A percentile compares a stretch with the other conserved stretches of the same genome.
phyloP scores from a whole-genome alignment of 2,113 vertebrate species.

The Pygathrix nemaeus region DNA sequence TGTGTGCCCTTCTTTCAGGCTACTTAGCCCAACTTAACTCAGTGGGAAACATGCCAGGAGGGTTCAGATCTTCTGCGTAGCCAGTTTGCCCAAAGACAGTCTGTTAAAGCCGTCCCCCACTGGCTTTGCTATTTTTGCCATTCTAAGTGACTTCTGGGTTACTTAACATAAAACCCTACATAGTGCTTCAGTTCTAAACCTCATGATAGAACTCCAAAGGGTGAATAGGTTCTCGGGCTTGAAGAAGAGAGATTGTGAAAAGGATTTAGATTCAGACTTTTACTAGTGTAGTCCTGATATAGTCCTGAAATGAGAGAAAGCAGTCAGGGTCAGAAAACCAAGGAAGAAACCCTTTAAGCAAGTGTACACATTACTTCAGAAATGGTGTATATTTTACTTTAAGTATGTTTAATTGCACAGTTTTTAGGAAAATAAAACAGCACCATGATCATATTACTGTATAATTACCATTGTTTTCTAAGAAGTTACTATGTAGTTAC shows the following conservation, averaged over 20 bases:
- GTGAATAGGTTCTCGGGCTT: neutral
- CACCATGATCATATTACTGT: neutral
- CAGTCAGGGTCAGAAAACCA: neutral
- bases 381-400: slow-evolving; percentile 19
- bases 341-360: neutral
- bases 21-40: neutral
- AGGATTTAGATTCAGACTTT: slow-evolving; percentile 25
- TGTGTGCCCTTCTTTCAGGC: slow-evolving; percentile 29
- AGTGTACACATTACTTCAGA: neutral
- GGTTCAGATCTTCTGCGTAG: neutral
- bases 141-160: slow-evolving; percentile 16
- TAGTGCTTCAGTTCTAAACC: slow-evolving; percentile 34
- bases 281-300: neutral
- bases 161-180: slow-evolving; percentile 41
- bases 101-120: neutral
- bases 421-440: slow-evolving; percentile 54
- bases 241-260: neutral
- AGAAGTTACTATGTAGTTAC: slow-evolving; percentile 58
- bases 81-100: neutral
- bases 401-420: slow-evolving; percentile 47
- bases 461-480: slow-evolving; percentile 56
- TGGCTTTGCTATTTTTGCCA: slow-evolving; percentile 39
- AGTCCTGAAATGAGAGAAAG: neutral
- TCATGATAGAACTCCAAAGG: neutral
- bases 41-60: neutral